These are phyloP conservation scores for Oxycera nigricornis DNA, from an alignment of 2,888 invertebrate genomes.

Conservation along the genomic window DNA sequence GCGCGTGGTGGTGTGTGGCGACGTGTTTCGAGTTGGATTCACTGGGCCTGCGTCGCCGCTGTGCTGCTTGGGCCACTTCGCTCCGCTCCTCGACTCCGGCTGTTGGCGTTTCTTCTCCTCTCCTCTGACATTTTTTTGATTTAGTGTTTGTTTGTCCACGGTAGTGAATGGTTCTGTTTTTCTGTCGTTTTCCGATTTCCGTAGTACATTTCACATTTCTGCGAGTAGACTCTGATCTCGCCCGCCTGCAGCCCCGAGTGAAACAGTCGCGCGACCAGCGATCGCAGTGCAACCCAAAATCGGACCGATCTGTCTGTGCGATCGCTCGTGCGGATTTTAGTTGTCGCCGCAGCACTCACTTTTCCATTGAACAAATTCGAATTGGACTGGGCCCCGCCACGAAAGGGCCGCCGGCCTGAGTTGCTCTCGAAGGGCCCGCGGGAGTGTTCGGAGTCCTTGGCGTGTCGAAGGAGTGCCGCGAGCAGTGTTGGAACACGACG, in stretches of 20 bases:
- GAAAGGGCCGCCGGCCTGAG: neutral
- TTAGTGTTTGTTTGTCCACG: constrained; percentile 44
- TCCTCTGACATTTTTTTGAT: constrained; percentile 40
- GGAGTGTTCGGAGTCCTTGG: neutral
- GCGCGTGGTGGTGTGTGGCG: neutral
- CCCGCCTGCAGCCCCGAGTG: neutral
- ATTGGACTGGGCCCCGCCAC: neutral
- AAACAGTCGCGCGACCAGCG: neutral
- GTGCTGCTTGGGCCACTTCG: neutral
- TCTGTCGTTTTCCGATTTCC: constrained; percentile 36
- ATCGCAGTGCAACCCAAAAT: neutral
- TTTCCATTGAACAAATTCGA: neutral
- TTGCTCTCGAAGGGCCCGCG: neutral
- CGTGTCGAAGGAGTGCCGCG: neutral
- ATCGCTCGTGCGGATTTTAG: neutral
- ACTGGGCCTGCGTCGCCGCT: constrained; percentile 17
- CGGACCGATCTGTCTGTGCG: neutral
- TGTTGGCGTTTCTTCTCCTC: constrained; percentile 28
- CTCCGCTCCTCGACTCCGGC: neutral
- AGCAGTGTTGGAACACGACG: neutral
- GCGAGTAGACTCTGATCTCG: constrained; percentile 14
- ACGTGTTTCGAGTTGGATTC: constrained; percentile 3
- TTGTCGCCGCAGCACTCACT: neutral
- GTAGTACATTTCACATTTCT: constrained; percentile 18
- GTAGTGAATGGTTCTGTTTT: constrained; percentile 40